Evolutionary conservation across 1,140 invertebrate genomes (phyloP).

Genomic region (Lepidurus couesii): DNA sequence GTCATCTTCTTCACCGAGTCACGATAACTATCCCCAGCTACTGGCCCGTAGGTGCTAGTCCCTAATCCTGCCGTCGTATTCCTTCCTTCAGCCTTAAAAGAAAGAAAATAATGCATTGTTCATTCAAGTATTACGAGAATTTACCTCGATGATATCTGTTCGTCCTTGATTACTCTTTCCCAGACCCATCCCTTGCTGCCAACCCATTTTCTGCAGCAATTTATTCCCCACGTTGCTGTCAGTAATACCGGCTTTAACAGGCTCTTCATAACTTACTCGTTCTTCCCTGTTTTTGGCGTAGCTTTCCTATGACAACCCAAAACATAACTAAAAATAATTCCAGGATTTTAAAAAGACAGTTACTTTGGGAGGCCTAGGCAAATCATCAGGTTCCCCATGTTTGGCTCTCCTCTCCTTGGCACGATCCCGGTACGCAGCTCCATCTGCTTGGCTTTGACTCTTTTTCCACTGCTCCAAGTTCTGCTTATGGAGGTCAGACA

Average conservation of each 20-base stretch:
- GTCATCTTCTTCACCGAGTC: constrained; percentile 88
- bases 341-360: constrained; percentile 1
- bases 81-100: constrained; percentile 54
- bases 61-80: constrained; percentile 67
- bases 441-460: constrained; percentile 43
- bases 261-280: constrained; percentile 54
- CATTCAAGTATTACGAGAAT: constrained; percentile 28
- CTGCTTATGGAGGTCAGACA: constrained; percentile 93
- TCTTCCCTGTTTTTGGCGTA: constrained; percentile 49
- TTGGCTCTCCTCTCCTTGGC: constrained; percentile 92
- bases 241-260: constrained; percentile 66
- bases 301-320: neutral
- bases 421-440: constrained; percentile 75
- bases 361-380: constrained; percentile 42
- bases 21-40: constrained; percentile 78
- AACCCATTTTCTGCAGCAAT: constrained; percentile 96
- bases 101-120: constrained; percentile 30
- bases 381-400: constrained; percentile 72
- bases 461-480: constrained; percentile 68
- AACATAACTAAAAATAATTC: constrained; percentile 35
- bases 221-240: constrained; percentile 86
- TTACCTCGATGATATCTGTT: constrained; percentile 80
- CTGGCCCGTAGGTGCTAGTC: constrained; percentile 65
- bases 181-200: constrained; percentile 91
- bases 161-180: constrained; percentile 90